A percentile compares a stretch with the other conserved stretches of the same genome.
Evolutionary conservation across 1,140 invertebrate species (phyloP).

Genomic region (Ganaspis sp.): DNA sequence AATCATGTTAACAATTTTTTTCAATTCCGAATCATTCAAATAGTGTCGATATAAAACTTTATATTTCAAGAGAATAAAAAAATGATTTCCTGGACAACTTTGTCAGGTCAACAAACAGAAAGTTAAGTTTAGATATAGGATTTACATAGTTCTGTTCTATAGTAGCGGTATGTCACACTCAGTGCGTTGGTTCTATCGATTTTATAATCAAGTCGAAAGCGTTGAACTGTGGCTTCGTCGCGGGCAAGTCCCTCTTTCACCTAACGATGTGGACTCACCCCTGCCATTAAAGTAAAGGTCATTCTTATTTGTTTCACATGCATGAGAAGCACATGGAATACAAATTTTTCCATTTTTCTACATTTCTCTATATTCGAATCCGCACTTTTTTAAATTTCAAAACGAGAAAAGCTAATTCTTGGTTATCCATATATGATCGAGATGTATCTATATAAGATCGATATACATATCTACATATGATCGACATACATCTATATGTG

Average conservation of each 20-base stretch:
- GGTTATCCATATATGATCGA: no score
- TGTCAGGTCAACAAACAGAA: background rate
- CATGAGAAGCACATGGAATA: constrained; percentile 10
- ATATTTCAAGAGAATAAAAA: no score
- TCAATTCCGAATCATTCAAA: no score
- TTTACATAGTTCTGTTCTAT: background rate
- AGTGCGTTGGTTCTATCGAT: constrained; percentile 28
- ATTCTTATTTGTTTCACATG: constrained; percentile 29
- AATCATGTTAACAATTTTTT: no score
- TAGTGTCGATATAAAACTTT: no score
- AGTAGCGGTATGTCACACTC: background rate
- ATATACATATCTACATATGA: no score
- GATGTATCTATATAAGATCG: no score
- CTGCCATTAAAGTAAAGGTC: constrained; percentile 30
- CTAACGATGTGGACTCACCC: constrained; percentile 28
- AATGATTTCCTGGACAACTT: background rate
- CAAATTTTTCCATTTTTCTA: constrained; percentile 1
- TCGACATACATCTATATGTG: no score
- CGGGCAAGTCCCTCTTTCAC: constrained; percentile 14
- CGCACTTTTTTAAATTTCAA: no score
- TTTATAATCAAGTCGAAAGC: constrained; percentile 27
- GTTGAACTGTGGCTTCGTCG: constrained; percentile 28
- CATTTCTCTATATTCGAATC: background rate
- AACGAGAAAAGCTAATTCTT: no score
- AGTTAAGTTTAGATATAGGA: background rate